These are phyloP conservation scores for Agrypnia vestita DNA, from an alignment of 1,140 invertebrate genomes.

Conservation along the genomic window DNA sequence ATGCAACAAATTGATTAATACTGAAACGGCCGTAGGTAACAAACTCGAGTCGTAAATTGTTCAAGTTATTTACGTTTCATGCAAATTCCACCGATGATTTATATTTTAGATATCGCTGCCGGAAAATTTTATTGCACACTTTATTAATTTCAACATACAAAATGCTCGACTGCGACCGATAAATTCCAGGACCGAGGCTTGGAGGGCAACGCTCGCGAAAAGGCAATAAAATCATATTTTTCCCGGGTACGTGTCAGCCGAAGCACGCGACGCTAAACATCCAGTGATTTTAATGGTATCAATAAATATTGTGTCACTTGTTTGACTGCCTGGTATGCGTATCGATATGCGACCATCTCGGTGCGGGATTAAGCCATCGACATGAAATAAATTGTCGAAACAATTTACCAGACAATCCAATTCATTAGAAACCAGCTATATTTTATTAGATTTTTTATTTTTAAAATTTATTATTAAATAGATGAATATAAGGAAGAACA, in stretches of 20 bases:
- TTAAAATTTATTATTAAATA: too few relatives aligned
- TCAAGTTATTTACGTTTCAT: constrained; percentile 22
- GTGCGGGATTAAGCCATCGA: too few relatives aligned
- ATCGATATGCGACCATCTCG: too few relatives aligned
- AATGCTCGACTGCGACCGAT: background rate
- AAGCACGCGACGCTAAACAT: constrained; percentile 20
- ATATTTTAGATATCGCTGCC: constrained; percentile 8
- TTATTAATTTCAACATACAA: constrained; percentile 19
- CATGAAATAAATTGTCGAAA: too few relatives aligned
- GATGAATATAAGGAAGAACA: too few relatives aligned
- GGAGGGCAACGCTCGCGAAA: background rate
- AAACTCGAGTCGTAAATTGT: background rate
- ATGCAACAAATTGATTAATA: too few relatives aligned
- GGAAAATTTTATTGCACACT: constrained; percentile 18
- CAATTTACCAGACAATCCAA: too few relatives aligned
- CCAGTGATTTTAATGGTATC: background rate
- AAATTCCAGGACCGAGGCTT: background rate
- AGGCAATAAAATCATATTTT: constrained; percentile 38
- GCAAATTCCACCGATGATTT: constrained; percentile 19
- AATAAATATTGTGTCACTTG: too few relatives aligned
- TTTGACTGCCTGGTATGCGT: too few relatives aligned
- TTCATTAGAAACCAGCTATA: too few relatives aligned
- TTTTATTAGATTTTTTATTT: too few relatives aligned
- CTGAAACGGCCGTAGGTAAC: too few relatives aligned
- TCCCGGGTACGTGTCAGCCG: background rate